Conservation (phyloP, 2,797 vertebrate species). For the Typhlichthys subterraneus region DNA sequence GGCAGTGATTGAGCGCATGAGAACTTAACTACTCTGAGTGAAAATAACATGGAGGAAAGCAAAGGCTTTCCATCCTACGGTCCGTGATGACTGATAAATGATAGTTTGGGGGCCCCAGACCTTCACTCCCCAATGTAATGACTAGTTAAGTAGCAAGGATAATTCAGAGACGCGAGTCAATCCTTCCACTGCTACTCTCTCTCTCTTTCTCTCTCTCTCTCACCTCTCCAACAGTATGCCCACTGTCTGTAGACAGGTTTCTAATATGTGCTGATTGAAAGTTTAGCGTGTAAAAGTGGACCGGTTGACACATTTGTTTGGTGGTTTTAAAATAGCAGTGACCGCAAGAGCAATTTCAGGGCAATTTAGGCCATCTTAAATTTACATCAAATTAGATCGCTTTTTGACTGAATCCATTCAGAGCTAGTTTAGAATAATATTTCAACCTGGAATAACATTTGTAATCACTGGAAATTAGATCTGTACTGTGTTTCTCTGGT, state of each 20-base stretch:
- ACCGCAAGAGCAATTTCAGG: constrained; percentile 52
- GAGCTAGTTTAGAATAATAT: constrained; percentile 24
- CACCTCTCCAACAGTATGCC: constrained; percentile 47
- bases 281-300: constrained; percentile 33
- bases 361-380: constrained; percentile 63
- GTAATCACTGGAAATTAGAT: constrained; percentile 21
- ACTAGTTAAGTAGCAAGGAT: constrained; percentile 43
- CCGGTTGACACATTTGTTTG: constrained; percentile 51
- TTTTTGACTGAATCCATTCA: constrained; percentile 26
- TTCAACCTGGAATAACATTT: constrained; percentile 23
- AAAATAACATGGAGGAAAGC: constrained; percentile 56
- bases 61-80: constrained; percentile 39
- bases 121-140: constrained; percentile 48
- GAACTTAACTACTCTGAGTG: constrained; percentile 54
- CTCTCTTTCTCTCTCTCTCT: constrained; percentile 21
- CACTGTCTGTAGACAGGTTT: constrained; percentile 45
- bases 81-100: constrained; percentile 67
- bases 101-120: constrained; percentile 43
- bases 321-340: constrained; percentile 67
- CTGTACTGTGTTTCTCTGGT: not conserved
- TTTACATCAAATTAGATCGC: constrained; percentile 54
- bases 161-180: constrained; percentile 48
- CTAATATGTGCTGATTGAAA: constrained; percentile 45
- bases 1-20: constrained; percentile 60
- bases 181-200: constrained; percentile 54